Percentiles rank a stretch among this genome's conserved stretches.
Conservation (phyloP, 2,888 invertebrate species). For the Nemotelus pantherinus region DNA sequence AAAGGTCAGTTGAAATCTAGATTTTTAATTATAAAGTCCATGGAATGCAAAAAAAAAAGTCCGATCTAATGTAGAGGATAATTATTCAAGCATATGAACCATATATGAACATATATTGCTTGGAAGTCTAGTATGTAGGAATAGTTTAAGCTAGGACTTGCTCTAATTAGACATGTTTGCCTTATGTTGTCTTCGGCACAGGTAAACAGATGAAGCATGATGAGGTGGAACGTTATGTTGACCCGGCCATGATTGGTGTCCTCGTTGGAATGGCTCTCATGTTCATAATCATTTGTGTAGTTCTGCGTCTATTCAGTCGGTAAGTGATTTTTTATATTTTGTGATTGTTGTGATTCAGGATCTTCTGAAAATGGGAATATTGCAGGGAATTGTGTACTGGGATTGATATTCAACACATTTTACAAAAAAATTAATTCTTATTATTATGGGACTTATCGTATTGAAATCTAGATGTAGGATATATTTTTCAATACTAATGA, state of each 20-base stretch:
- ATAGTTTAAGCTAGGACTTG: no score
- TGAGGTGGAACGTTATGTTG: conserved; percentile 71
- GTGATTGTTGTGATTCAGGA: neutral
- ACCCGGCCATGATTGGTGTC: conserved; percentile 91
- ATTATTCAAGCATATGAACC: no score
- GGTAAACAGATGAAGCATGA: conserved; percentile 43
- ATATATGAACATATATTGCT: no score
- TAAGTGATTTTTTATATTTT: conserved; percentile 65
- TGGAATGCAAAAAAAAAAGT: neutral
- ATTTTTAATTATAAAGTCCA: neutral
- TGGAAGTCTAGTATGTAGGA: no score
- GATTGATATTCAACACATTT: no score
- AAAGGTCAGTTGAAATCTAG: conserved; percentile 69
- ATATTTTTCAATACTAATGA: no score
- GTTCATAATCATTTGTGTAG: conserved; percentile 94
- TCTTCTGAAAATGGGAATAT: no score
- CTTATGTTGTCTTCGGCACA: conserved; percentile 18
- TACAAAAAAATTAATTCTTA: no score
- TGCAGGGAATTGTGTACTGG: no score
- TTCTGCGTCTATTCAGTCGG: conserved; percentile 91
- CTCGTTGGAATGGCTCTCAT: conserved; percentile 90
- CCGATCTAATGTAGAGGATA: neutral
- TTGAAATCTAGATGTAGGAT: no score
- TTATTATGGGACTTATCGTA: no score
- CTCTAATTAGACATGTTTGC: conserved; percentile 15